Percentiles rank a stretch among this genome's conserved stretches.
These are phyloP conservation scores for Rallus limicola DNA, from an alignment of 2,113 vertebrate species.

Conservation along the genomic window DNA sequence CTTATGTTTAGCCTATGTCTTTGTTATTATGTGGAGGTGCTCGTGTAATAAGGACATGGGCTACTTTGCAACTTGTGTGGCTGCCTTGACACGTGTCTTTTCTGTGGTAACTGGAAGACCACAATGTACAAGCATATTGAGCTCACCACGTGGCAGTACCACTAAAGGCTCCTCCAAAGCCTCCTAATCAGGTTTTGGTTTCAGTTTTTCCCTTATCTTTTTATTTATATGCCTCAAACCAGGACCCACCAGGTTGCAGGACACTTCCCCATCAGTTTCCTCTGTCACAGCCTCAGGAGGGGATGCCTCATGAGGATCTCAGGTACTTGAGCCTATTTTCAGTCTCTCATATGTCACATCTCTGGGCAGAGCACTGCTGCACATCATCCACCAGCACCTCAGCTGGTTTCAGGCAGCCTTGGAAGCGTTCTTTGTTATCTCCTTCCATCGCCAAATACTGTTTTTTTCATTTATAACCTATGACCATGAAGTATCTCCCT, in stretches of 20 bases:
- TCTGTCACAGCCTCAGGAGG: background rate
- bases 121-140: background rate
- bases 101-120: background rate
- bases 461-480: background rate
- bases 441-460: background rate
- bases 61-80: background rate
- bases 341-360: background rate
- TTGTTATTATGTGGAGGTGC: background rate
- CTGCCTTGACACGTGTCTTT: background rate
- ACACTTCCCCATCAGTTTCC: background rate
- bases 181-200: background rate
- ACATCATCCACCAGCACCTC: background rate
- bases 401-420: background rate
- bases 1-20: background rate
- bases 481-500: background rate
- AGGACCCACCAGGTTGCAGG: background rate
- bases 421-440: background rate
- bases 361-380: background rate
- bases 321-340: background rate
- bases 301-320: background rate
- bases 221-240: background rate
- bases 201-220: background rate
- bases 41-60: background rate
- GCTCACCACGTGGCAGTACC: background rate
- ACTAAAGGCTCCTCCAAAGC: background rate